phyloP scores from a whole-genome alignment of 2,888 invertebrate genomes.

The Dugesia japonica region DNA sequence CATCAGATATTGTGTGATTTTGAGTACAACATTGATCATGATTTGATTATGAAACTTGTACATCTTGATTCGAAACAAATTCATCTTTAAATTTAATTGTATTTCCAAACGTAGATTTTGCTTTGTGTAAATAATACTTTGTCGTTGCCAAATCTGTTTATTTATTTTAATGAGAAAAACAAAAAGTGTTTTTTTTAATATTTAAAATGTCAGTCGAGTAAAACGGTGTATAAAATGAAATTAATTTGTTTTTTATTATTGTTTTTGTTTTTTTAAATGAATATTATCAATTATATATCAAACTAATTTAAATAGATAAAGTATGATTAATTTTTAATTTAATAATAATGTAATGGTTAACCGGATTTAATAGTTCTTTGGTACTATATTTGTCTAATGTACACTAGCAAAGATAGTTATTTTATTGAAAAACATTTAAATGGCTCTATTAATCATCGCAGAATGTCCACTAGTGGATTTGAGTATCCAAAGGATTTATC shows the following conservation, averaged over 20 bases:
- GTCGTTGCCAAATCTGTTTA: conserved; percentile 8
- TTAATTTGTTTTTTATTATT: not conserved
- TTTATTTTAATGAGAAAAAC: no score
- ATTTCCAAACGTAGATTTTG: not conserved
- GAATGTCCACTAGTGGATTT: not conserved
- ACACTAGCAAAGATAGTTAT: conserved; percentile 13
- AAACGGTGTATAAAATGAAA: no score
- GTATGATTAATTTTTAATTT: not conserved
- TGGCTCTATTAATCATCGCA: not conserved
- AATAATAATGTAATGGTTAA: not conserved
- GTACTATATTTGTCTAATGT: not conserved
- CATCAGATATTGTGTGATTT: not conserved
- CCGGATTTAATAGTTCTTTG: not conserved
- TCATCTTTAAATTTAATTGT: not conserved
- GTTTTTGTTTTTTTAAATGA: conserved; percentile 7
- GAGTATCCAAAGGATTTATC: not conserved
- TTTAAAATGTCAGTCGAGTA: no score
- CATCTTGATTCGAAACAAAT: not conserved
- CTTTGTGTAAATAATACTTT: not conserved
- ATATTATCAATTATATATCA: not conserved
- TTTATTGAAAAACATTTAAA: not conserved
- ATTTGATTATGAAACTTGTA: conserved; percentile 2
- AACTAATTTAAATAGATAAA: not conserved
- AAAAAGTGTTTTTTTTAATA: no score
- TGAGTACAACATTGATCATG: conserved; percentile 5